phyloP scores from a whole-genome alignment of 2,888 invertebrate species.

The Drosophila mayaguana region DNA sequence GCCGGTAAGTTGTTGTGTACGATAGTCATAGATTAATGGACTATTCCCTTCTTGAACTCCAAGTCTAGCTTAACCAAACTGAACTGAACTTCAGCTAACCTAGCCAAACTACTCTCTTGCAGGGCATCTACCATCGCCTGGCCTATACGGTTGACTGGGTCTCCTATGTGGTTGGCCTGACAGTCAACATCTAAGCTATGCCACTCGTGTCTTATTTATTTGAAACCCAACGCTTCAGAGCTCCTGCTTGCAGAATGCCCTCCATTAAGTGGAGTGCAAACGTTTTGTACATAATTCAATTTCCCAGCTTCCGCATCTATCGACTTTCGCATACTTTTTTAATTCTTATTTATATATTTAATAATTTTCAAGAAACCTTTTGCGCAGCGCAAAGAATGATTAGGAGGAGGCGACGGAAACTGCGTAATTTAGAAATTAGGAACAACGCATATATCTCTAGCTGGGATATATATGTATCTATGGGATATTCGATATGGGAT shows the following conservation, averaged over 20 bases:
- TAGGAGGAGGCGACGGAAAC: conserved; percentile 5
- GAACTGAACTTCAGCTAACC: background rate
- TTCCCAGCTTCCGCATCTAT: conserved; percentile 43
- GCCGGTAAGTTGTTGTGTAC: conserved; percentile 86
- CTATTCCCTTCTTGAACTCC: too few relatives aligned
- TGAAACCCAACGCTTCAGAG: conserved; percentile 36
- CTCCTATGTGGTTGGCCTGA: conserved; percentile 87
- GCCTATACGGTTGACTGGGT: conserved; percentile 98
- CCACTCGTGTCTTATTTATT: conserved; percentile 53
- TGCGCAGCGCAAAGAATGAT: conserved; percentile 40
- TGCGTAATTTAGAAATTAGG: conserved; percentile 44
- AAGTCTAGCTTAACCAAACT: background rate
- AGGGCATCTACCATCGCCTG: conserved; percentile 95
- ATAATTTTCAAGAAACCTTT: conserved; percentile 48
- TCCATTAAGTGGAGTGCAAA: conserved; percentile 42
- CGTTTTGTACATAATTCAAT: conserved; percentile 73
- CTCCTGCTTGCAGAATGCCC: conserved; percentile 34
- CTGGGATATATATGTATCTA: conserved; percentile 2
- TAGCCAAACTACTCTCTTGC: background rate
- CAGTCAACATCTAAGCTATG: conserved; percentile 79
- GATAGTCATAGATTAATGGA: background rate
- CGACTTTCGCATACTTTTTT: conserved; percentile 31
- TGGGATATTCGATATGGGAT: conserved; percentile 45
- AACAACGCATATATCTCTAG: conserved; percentile 11
- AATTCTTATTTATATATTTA: conserved; percentile 56